Base-by-base conservation (phyloP, 2,888 invertebrate species). In the Xylocampa areola region DNA sequence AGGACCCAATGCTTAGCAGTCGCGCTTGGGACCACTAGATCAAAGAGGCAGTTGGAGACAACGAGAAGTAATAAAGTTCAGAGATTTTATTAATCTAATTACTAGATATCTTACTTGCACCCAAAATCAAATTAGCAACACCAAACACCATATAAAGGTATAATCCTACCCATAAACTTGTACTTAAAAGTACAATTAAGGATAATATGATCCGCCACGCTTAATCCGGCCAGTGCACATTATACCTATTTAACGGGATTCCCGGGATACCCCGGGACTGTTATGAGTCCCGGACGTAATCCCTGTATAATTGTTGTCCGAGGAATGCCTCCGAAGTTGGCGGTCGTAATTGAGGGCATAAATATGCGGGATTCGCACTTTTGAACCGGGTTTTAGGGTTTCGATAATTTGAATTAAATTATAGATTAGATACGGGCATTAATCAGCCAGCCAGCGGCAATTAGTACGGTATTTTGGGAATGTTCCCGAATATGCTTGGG, bases 161-260 rank as follows among this genome's bases (percentile, higher is more conserved):
- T 80, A 82, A 83, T 75, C 80, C 78, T 35, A 37, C 50, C 67
- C 84, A 87, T 89, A 90, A 91, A 89, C 77, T 85, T 86, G 83
- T 85, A 84, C 88, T 91, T 87, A 89, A 87, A 84, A 83, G 82
- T 78, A 81, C 84, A 87, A 91, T 91, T 90, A 90, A 86, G 85
- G 86, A 84, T 89, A 88, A 88, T 90, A 89, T 90, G 89, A 90
- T 90, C 87, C 84, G 68, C 82, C 81, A 68, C 76, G 65, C 80
- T 86, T 90, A 92, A 92, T 89, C 90, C 90, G 67, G 71, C 67
- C 77, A 77, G 76, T 84, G 87, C 82, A 84, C 89, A 89, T 91
- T 90, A 90, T 88, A 90, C 88, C 89, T 91, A 90, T 90, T 92
- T 92, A 92, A 90, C 89, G 80, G 87, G 86, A 89, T 87, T 84